Percentiles rank a stretch among this genome's conserved stretches.
Conservation (phyloP, 2,888 invertebrate genomes). For the Imbricaverruca yamaguchii region DNA sequence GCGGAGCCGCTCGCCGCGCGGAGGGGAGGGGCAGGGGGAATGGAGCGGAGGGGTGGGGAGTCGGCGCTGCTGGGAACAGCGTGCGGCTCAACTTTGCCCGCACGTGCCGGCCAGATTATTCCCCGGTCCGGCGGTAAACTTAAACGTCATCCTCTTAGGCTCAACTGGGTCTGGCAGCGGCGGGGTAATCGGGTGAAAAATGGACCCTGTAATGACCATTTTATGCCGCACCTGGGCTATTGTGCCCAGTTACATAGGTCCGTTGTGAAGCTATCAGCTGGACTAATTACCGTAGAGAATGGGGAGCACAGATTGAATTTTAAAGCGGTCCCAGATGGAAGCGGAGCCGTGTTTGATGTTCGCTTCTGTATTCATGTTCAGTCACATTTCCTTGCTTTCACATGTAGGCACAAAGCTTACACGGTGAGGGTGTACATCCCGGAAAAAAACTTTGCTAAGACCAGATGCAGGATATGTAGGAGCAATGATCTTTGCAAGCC, state of each 20-base stretch:
- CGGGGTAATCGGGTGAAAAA: slow-evolving; percentile 17
- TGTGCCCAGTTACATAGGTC: background rate
- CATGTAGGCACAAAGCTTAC: too few relatives aligned
- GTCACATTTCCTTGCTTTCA: too few relatives aligned
- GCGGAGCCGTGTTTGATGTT: background rate
- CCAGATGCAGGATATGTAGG: too few relatives aligned
- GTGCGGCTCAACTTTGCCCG: background rate
- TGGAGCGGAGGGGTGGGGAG: too few relatives aligned
- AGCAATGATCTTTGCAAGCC: too few relatives aligned
- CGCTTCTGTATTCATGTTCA: background rate
- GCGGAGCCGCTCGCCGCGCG: background rate
- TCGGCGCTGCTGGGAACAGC: background rate
- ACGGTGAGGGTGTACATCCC: too few relatives aligned
- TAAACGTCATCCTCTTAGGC: background rate
- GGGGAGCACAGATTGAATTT: background rate
- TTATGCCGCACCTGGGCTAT: slow-evolving; percentile 16
- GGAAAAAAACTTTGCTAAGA: too few relatives aligned
- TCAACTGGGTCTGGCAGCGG: background rate
- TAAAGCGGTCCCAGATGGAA: background rate
- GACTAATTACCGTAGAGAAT: background rate
- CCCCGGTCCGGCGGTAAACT: background rate
- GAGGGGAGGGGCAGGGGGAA: background rate
- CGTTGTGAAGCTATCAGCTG: background rate
- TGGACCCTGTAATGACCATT: slow-evolving; percentile 7
- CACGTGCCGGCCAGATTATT: background rate